Evolutionary conservation across 2,797 vertebrate species (phyloP).

Genomic region (Alcedo quadribrachys): DNA sequence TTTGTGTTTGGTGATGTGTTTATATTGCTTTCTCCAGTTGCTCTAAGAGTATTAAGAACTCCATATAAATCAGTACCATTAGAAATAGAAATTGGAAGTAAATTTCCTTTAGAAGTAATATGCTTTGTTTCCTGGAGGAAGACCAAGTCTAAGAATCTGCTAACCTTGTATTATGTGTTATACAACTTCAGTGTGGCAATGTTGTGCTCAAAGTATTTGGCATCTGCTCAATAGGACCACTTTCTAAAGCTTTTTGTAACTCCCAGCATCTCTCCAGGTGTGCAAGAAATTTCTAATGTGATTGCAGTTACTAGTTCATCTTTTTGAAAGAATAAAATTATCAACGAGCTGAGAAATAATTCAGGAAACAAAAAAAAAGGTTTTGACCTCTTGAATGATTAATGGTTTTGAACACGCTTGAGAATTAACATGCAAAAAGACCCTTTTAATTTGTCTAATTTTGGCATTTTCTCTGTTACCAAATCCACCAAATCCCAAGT

Average conservation of each 20-base stretch:
- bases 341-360: neutral
- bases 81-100: conserved; percentile 27
- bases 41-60: neutral
- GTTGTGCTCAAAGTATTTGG: neutral
- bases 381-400: neutral
- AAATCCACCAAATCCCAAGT: neutral
- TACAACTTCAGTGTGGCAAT: neutral
- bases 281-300: neutral
- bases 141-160: conserved; percentile 22
- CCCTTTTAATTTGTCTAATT: neutral
- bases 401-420: neutral
- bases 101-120: neutral
- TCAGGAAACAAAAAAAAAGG: neutral
- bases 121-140: conserved; percentile 26
- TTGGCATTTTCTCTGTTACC: neutral
- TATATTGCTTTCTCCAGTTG: neutral
- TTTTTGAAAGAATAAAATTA: neutral
- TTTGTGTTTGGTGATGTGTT: neutral
- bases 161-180: conserved; percentile 7
- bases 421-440: neutral
- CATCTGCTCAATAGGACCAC: conserved; percentile 23
- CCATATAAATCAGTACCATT: neutral
- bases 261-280: neutral
- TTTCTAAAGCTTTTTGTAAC: conserved; percentile 50
- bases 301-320: neutral